Percentiles rank a stretch among this genome's conserved stretches.
Conservation (phyloP, 2,797 vertebrate species). For the Myotis pilosus region DNA sequence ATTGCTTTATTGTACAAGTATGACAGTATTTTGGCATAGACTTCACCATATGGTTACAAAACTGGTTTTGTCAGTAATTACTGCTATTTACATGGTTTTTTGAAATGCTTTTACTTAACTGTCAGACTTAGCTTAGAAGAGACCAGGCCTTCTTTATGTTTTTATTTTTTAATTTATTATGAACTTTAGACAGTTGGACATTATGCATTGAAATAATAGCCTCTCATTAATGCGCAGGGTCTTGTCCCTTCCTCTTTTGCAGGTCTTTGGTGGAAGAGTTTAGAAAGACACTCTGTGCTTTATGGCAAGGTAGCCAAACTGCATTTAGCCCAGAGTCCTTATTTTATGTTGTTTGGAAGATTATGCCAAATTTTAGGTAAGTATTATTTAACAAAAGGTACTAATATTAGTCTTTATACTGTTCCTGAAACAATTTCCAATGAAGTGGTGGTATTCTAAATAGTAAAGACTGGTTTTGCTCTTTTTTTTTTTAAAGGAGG, state of each 20-base stretch:
- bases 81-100: not conserved
- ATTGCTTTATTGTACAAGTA: slow-evolving; percentile 21
- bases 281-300: slow-evolving; percentile 97
- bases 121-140: slow-evolving; percentile 31
- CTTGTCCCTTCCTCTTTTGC: slow-evolving; percentile 63
- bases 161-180: not conserved
- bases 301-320: slow-evolving; percentile 97
- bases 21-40: not conserved
- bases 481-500: not conserved
- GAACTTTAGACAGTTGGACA: not conserved
- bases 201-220: not conserved
- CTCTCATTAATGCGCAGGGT: not conserved
- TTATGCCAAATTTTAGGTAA: slow-evolving; percentile 99
- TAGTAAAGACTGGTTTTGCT: not conserved
- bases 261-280: slow-evolving; percentile 99
- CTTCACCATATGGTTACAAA: slow-evolving; percentile 4
- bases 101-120: slow-evolving; percentile 6
- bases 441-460: not conserved
- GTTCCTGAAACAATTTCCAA: not conserved
- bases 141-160: not conserved
- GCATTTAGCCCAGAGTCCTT: slow-evolving; percentile 98
- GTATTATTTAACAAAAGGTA: not conserved
- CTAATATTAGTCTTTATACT: not conserved
- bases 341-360: slow-evolving; percentile 99
- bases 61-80: slow-evolving; percentile 5